Base-by-base conservation (phyloP, 2,888 invertebrate genomes). In the Lypha dubia region DNA sequence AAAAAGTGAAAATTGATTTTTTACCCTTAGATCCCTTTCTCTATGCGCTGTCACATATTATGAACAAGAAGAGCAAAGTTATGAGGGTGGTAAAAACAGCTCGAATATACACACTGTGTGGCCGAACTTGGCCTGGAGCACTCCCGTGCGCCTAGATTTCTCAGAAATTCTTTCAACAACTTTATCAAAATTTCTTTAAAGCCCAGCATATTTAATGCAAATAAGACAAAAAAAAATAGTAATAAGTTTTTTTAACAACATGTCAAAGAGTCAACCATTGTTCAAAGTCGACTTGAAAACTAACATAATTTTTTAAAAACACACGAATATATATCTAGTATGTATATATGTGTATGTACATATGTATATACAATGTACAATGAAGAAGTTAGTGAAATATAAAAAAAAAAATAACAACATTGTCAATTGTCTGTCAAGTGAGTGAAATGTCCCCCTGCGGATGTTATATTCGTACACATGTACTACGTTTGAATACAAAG, bases 371-470 rank as follows among this genome's bases (percentile, higher is more conserved):
- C 32, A 28, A 24, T 4, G n/a, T 15, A 24, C 35, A 65, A 58
- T 17, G 62, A n/a, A 62, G 20, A 68, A 77, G 49, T 68, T 67
- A 44, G 51, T 8, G 75, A 77, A 28, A 20, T 70, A 9, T 46
- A 35, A 53, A 49, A 67, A 74, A 24, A 67, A 32, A 35, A 62
- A 51, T 9, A 65, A 65, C 38, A 65, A 70, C 62, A 70, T 75
- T 79, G 56, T 74, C 83, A 74, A 83, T 79, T 74, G 80, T 84
- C 75, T 79, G 75, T 80, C 84, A 80, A 84, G 84, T 80, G 75
- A 65, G 51, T 76, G 70, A 79, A 83, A 83, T 76, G 79, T 81
- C 79, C 79, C 76, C 82, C 76, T 79, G 62, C 84, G 85, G 86
- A 81, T 81, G 58, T 84, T 81, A 13, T 24, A 13, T 49, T 79